Percentiles rank a stretch among this genome's conserved stretches.
phyloP scores from a whole-genome alignment of 1,140 invertebrate genomes.

The Bombus sylvicola region DNA sequence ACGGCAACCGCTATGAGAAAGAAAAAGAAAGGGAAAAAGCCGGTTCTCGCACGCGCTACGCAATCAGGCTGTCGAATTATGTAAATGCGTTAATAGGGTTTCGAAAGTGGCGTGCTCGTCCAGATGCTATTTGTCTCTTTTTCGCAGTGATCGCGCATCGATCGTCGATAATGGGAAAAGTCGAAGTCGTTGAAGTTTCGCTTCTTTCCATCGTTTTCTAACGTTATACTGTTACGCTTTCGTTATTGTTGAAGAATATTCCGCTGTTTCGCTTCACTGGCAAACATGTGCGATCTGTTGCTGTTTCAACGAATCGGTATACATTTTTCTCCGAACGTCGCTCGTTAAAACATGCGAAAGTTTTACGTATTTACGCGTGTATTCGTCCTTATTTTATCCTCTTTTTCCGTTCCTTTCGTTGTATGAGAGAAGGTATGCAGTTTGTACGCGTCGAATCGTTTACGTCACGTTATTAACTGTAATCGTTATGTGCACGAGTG shows the following conservation, averaged over 20 bases:
- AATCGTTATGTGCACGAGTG: background rate
- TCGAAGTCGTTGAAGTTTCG: conserved; percentile 5
- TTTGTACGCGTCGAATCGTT: conserved; percentile 1
- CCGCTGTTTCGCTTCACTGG: conserved; percentile 18
- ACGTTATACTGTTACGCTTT: conserved; percentile 40
- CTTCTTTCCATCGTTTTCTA: background rate
- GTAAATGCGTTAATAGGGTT: background rate
- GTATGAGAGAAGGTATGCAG: background rate
- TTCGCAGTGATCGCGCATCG: conserved; percentile 26
- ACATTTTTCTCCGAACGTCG: background rate
- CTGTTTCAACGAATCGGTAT: conserved; percentile 21
- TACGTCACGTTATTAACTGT: background rate
- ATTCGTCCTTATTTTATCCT: conserved; percentile 22
- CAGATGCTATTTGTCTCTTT: background rate
- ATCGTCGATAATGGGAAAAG: conserved; percentile 21
- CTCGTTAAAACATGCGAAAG: conserved; percentile 9
- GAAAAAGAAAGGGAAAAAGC: conserved; percentile 15
- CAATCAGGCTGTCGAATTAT: background rate
- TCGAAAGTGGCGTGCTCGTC: background rate
- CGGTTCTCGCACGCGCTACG: conserved; percentile 13
- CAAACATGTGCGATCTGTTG: conserved; percentile 40
- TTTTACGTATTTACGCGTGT: conserved; percentile 3
- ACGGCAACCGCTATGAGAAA: conserved; percentile 11
- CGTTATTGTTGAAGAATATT: conserved; percentile 38
- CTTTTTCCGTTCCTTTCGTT: conserved; percentile 11